Conservation (phyloP, 2,797 vertebrate species). For the Ctenopoma kingsleyae region DNA sequence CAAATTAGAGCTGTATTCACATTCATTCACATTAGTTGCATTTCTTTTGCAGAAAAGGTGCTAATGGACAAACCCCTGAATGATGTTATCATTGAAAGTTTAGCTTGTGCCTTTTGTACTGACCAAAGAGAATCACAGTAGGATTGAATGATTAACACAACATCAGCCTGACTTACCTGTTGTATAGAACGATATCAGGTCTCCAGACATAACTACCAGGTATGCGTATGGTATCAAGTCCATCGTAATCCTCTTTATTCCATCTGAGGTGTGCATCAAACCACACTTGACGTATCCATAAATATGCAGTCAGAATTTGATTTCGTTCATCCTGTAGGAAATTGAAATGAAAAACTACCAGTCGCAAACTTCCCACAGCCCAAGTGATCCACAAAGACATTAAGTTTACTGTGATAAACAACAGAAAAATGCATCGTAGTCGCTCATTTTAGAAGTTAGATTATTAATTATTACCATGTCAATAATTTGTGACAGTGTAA, state of each 20-base stretch:
- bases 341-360: too few relatives aligned
- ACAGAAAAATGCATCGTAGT: too few relatives aligned
- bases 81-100: slow-evolving; percentile 57
- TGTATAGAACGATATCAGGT: slow-evolving; percentile 95
- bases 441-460: too few relatives aligned
- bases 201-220: slow-evolving; percentile 95
- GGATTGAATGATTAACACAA: slow-evolving; percentile 34
- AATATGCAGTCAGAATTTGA: slow-evolving; percentile 93
- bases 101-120: slow-evolving; percentile 69
- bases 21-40: neutral
- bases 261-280: slow-evolving; percentile 90
- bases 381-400: too few relatives aligned
- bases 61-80: slow-evolving; percentile 46
- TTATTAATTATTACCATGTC: slow-evolving; percentile 88
- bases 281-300: slow-evolving; percentile 96
- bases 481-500: slow-evolving; percentile 95
- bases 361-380: too few relatives aligned
- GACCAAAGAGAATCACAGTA: slow-evolving; percentile 2
- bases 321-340: slow-evolving; percentile 92
- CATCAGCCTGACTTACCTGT: slow-evolving; percentile 87
- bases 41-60: slow-evolving; percentile 61
- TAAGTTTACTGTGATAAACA: too few relatives aligned
- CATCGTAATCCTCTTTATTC: slow-evolving; percentile 90
- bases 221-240: slow-evolving; percentile 92
- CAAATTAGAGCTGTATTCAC: neutral